Conservation (phyloP, 92 coral and sea anemone species). For the Hydrozoanthus gracilis region DNA sequence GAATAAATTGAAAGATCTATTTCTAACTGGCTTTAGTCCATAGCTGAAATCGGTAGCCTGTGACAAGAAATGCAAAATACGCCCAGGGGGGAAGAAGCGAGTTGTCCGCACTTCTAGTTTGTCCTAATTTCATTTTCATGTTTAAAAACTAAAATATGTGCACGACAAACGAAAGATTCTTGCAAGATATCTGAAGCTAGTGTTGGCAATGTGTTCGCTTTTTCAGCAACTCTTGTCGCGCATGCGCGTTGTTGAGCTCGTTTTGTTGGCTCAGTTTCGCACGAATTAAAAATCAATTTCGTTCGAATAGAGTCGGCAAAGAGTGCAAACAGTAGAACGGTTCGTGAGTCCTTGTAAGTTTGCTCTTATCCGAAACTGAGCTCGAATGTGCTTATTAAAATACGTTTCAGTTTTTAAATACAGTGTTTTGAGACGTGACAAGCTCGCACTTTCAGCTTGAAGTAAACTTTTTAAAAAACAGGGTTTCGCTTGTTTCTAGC, state of each 20-base stretch:
- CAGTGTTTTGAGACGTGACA: background rate
- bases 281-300: slow-evolving; percentile 61
- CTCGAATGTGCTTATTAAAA: slow-evolving; percentile 17
- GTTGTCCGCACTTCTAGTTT: background rate
- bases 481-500: background rate
- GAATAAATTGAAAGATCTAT: slow-evolving; percentile 1
- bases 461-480: slow-evolving; percentile 14
- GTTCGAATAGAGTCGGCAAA: slow-evolving; percentile 53
- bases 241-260: slow-evolving; percentile 2
- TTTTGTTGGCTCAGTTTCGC: slow-evolving; percentile 7
- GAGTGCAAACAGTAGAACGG: slow-evolving; percentile 66
- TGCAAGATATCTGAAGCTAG: background rate
- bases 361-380: slow-evolving; percentile 28
- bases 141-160: background rate
- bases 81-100: background rate
- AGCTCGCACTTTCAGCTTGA: background rate
- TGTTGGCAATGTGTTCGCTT: slow-evolving; percentile 25
- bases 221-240: slow-evolving; percentile 7
- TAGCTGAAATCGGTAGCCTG: background rate
- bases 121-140: background rate
- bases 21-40: background rate
- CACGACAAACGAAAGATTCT: background rate
- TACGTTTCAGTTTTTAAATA: background rate
- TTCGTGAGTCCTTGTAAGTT: slow-evolving; percentile 57
- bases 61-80: slow-evolving; percentile 15